Conservation (phyloP, 1,140 invertebrate genomes). For the Hypothenemus hampei region DNA sequence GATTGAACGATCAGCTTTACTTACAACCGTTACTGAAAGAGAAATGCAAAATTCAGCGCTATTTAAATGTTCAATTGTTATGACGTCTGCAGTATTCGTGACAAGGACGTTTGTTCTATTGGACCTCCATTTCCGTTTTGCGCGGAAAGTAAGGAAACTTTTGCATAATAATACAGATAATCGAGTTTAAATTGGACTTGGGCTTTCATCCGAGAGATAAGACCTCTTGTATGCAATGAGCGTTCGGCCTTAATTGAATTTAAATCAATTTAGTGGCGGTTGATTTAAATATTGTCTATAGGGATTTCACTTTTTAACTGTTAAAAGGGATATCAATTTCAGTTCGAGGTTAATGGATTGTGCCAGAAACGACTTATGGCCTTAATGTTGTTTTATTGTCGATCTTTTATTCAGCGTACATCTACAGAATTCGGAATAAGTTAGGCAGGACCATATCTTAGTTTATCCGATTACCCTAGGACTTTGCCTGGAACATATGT, state of each 20-base stretch:
- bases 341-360: no score
- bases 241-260: conserved; percentile 1
- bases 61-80: no score
- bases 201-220: neutral
- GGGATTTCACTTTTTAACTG: neutral
- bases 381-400: no score
- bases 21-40: no score
- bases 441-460: conserved; percentile 4
- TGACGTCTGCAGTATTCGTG: no score
- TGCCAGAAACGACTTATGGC: no score
- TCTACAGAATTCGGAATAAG: conserved; percentile 1
- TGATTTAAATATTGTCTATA: neutral
- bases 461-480: conserved; percentile 11
- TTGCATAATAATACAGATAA: conserved; percentile 7
- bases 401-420: conserved; percentile 4
- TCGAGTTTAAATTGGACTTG: conserved; percentile 5
- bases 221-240: neutral
- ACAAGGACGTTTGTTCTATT: no score
- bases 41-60: no score
- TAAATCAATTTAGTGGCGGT: neutral
- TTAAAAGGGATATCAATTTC: no score
- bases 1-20: no score
- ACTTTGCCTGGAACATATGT: conserved; percentile 8
- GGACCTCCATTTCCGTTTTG: neutral
- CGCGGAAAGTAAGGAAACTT: neutral